Evolutionary conservation across 2,888 invertebrate genomes (phyloP).

Genomic region (Rhyacophila evoluta): DNA sequence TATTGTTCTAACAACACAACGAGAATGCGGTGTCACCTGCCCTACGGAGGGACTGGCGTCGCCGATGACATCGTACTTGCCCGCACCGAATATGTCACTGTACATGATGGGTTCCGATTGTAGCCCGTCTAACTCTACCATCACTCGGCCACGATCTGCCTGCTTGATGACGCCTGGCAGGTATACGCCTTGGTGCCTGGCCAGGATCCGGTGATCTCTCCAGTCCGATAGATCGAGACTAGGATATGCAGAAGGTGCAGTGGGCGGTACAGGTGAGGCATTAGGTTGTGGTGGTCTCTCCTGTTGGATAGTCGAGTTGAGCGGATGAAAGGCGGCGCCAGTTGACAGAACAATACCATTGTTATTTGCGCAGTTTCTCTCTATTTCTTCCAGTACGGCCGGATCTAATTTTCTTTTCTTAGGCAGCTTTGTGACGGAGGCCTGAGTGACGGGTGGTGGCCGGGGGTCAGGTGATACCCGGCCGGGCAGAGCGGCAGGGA

Average conservation of each 20-base stretch:
- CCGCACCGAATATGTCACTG: constrained; percentile 81
- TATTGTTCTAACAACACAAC: constrained; percentile 83
- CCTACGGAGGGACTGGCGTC: constrained; percentile 91
- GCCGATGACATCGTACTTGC: constrained; percentile 89
- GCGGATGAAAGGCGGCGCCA: constrained; percentile 55
- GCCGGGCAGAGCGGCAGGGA: constrained; percentile 56
- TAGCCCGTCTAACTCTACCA: constrained; percentile 85
- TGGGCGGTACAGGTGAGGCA: constrained; percentile 67
- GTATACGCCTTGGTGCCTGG: constrained; percentile 84
- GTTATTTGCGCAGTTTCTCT: constrained; percentile 67
- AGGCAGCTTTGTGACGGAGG: constrained; percentile 83
- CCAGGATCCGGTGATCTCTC: constrained; percentile 92
- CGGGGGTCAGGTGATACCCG: not conserved
- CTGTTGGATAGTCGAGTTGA: constrained; percentile 52
- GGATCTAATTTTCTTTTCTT: constrained; percentile 93
- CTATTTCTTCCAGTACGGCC: constrained; percentile 80
- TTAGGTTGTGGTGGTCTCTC: constrained; percentile 61
- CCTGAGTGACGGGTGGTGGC: constrained; percentile 65
- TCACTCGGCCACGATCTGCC: constrained; percentile 77
- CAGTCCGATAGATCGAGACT: constrained; percentile 91
- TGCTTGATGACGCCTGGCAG: constrained; percentile 90
- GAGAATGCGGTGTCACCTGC: constrained; percentile 82
- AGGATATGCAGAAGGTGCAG: constrained; percentile 73
- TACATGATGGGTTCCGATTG: constrained; percentile 79
- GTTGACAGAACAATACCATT: constrained; percentile 57